Conservation (phyloP, 2,888 invertebrate genomes). For the Rhopalosiphum nymphaeae region DNA sequence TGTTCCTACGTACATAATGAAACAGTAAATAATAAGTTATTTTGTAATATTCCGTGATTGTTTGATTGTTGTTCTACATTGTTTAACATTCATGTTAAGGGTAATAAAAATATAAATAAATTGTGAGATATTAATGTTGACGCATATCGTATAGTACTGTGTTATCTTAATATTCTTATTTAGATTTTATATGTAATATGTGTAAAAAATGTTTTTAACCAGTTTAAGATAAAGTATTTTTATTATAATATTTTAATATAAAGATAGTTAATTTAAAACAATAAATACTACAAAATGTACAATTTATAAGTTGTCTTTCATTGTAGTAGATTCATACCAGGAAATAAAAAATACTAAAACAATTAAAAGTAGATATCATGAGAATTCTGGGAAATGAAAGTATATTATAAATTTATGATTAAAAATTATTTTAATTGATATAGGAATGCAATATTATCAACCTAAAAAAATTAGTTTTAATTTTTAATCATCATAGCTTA, state of each 20-base stretch:
- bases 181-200: background rate
- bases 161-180: slow-evolving; percentile 1
- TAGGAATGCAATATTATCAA: background rate
- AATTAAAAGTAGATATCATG: background rate
- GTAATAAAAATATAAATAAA: background rate
- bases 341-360: background rate
- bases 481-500: background rate
- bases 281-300: slow-evolving; percentile 6
- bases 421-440: background rate
- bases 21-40: background rate
- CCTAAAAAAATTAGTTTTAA: background rate
- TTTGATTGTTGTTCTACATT: background rate
- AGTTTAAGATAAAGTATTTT: background rate
- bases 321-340: background rate
- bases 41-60: background rate
- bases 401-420: background rate
- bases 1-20: background rate
- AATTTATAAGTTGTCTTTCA: background rate
- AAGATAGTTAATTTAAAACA: background rate
- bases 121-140: background rate
- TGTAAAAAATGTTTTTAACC: background rate
- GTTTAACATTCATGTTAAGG: background rate
- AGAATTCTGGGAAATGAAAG: background rate
- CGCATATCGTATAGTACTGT: background rate
- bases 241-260: background rate